Evolutionary conservation across 2,113 vertebrate species (phyloP), one percentile per base, ranked within the genome.

Genomic region (Gallinago paraguaiae): DNA sequence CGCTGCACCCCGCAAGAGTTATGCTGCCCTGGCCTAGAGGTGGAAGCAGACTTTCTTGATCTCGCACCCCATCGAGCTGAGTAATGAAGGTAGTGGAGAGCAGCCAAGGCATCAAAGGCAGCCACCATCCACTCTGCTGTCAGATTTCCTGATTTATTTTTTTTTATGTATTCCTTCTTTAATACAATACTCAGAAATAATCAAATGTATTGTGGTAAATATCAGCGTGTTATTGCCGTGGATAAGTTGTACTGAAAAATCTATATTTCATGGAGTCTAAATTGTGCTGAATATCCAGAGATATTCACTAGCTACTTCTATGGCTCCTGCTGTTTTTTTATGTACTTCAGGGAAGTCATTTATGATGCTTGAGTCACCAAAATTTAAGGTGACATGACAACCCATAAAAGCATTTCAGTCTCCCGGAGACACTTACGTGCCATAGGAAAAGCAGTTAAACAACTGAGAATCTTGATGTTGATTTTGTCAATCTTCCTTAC

Each of bases 381-480:
- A 95, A 82, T 95, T 86, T 95, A 82, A 95, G 92, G 90, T 76
- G 79, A 91, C 81, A 22, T 81, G 83, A 81, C 72, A 89, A 80
- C 69, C 46, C 3, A 0, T 86, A 68, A 92, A 95, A 92, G 50
- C 64, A 90, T 94, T 88, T 90, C 57, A 53, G 45, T 81, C 41
- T 95, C 86, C 59, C 54, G 35, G 63, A 79, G 72, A 80, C 28
- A 7, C 39, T 88, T 60, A 17, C 0, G 9, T 35, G 8, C 46
- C 2, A 0, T 46, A 50, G 91, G 68, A 79, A 71, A 81, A 90
- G 24, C 72, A 45, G 69, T 86, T 78, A 68, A 86, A 84, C 20
- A 70, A 14, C 41, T 35, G 92, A 59, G 39, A 69, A 67, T 80
- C 57, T 71, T 15, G 1, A 4, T 86, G 82, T 33, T 93, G 93